Percentiles rank a stretch among this genome's conserved stretches.
Conservation (phyloP, 2,797 vertebrate species). For the Sandelia bainsii region DNA sequence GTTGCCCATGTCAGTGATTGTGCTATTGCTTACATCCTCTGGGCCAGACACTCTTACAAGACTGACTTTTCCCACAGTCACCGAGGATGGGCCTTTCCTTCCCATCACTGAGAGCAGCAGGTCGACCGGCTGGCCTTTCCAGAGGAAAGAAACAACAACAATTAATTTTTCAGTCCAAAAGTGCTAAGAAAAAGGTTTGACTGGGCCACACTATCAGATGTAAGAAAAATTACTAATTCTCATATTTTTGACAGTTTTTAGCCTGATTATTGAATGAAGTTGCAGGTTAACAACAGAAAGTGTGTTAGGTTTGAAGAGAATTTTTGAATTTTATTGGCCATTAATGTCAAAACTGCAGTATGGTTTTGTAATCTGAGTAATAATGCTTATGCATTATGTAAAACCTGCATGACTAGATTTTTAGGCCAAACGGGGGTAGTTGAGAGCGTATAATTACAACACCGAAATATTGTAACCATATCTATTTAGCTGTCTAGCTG, state of each 20-base stretch:
- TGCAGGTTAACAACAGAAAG: too few species aligned
- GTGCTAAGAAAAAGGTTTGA: not conserved
- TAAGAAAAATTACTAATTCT: not conserved
- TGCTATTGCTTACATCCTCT: conserved; percentile 46
- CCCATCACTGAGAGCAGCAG: conserved; percentile 78
- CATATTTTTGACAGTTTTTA: not conserved
- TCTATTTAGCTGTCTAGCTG: too few species aligned
- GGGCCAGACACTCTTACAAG: conserved; percentile 67
- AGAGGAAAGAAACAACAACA: conserved; percentile 9
- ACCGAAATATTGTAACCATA: too few species aligned
- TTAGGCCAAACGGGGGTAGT: too few species aligned
- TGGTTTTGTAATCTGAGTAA: not conserved
- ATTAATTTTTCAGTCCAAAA: not conserved
- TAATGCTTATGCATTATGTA: not conserved
- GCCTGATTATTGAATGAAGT: too few species aligned
- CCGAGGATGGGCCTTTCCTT: conserved; percentile 70
- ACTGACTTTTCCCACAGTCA: conserved; percentile 62
- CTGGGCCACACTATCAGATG: not conserved
- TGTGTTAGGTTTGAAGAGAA: too few species aligned
- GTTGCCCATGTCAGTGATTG: conserved; percentile 60
- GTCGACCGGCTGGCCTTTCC: conserved; percentile 62
- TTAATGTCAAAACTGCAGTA: not conserved
- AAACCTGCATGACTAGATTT: too few species aligned
- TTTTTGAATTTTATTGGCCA: too few species aligned
- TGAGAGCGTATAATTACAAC: not conserved